phyloP scores from a whole-genome alignment of 2,113 vertebrate genomes.

The Pelecanus crispus region DNA sequence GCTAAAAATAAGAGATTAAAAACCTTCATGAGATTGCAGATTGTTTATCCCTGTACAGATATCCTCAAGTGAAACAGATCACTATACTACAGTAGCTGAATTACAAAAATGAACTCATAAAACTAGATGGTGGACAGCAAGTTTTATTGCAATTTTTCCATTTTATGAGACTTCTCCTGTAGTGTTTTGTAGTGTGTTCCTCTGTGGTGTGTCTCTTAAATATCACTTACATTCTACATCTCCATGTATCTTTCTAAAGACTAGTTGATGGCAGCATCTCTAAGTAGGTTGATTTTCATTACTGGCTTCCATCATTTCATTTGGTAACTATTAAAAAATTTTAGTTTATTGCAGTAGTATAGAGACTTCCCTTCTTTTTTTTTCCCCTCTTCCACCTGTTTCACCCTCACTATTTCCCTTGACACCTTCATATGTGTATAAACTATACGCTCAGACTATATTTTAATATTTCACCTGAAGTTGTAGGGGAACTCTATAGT shows the following conservation, averaged over 20 bases:
- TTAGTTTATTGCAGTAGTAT: not conserved
- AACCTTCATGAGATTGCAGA: not conserved
- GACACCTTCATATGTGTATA: not conserved
- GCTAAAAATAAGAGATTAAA: slow-evolving; percentile 58
- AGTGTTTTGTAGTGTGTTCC: not conserved
- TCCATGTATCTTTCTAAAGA: not conserved
- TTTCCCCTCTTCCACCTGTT: not conserved
- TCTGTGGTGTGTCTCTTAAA: not conserved
- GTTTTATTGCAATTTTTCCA: not conserved
- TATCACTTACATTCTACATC: not conserved
- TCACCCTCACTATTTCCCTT: not conserved
- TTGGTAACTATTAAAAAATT: not conserved
- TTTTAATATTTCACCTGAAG: not conserved
- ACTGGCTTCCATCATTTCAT: not conserved
- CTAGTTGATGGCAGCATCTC: not conserved
- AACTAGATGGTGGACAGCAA: not conserved
- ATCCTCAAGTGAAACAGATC: not conserved
- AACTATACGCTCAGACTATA: not conserved
- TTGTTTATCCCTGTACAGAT: not conserved
- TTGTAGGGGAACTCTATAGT: not conserved
- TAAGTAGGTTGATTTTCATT: not conserved
- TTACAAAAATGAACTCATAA: not conserved
- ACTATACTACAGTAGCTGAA: not conserved
- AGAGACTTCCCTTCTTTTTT: not conserved
- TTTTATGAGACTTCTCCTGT: not conserved